Percentiles rank a stretch among this genome's conserved stretches.
Evolutionary conservation across 1,140 invertebrate genomes (phyloP).

Genomic region (Drosophila setifemur): DNA sequence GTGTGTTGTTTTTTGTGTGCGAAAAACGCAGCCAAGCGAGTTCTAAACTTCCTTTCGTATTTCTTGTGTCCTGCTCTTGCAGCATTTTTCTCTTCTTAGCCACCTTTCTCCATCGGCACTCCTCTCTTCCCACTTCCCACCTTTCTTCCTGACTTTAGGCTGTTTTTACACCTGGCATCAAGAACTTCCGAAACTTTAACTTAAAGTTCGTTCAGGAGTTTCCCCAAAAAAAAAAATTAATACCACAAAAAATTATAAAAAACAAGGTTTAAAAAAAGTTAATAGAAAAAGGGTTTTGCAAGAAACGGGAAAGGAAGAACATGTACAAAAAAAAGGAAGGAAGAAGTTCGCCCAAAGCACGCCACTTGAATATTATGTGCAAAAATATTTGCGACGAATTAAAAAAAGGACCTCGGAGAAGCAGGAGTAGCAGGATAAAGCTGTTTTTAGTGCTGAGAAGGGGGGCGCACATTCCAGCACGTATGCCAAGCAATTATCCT

Average conservation of each 20-base stretch:
- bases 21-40: constrained; percentile 18
- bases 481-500: constrained; percentile 67
- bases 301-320: background rate
- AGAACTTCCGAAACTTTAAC: constrained; percentile 40
- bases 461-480: constrained; percentile 5
- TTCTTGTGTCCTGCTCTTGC: background rate
- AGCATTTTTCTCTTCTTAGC: too few relatives aligned
- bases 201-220: constrained; percentile 21
- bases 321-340: background rate
- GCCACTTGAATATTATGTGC: constrained; percentile 66
- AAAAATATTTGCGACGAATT: constrained; percentile 63
- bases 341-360: constrained; percentile 43
- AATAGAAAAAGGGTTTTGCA: background rate
- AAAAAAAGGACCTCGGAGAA: constrained; percentile 17
- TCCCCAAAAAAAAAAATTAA: background rate
- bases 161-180: constrained; percentile 52
- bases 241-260: background rate
- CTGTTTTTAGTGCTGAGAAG: background rate
- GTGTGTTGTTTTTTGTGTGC: background rate
- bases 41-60: constrained; percentile 27
- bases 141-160: constrained; percentile 1
- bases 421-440: background rate
- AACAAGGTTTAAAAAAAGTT: background rate
- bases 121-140: background rate
- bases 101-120: too few relatives aligned